Percentiles rank a stretch among this genome's conserved stretches.
These are phyloP conservation scores for Xestoiulus laeticollis DNA, from an alignment of 2,888 invertebrate species.

Conservation along the genomic window DNA sequence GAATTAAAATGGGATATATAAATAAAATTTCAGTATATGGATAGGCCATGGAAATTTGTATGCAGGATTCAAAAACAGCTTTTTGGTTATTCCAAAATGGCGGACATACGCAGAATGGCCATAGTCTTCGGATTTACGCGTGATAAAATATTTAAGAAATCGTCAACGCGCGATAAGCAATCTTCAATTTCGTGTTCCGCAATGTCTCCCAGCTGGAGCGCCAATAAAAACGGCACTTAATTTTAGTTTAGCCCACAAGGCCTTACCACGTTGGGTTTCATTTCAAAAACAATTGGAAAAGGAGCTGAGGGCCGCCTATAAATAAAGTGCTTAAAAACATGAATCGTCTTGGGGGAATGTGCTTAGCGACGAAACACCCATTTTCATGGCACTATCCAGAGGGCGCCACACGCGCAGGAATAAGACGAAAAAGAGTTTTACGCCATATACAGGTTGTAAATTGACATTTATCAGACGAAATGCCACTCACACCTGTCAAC, in stretches of 20 bases:
- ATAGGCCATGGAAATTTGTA: no score
- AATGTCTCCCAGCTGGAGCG: constrained; percentile 26
- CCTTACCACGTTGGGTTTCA: constrained; percentile 11
- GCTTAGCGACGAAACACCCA: not conserved
- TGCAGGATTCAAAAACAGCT: no score
- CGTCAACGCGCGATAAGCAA: not conserved
- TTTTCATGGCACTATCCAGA: not conserved
- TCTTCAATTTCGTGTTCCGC: constrained; percentile 10
- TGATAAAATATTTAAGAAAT: not conserved
- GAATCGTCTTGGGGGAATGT: not conserved
- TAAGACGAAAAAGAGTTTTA: not conserved
- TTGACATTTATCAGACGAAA: not conserved
- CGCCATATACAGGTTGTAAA: not conserved
- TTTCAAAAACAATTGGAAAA: constrained; percentile 11
- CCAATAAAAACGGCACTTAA: constrained; percentile 8
- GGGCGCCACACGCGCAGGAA: not conserved
- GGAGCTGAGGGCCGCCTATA: not conserved
- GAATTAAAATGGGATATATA: no score
- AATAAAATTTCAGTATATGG: no score
- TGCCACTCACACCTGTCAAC: not conserved
- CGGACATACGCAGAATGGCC: no score
- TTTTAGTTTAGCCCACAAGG: constrained; percentile 26
- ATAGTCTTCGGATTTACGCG: not conserved
- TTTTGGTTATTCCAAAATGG: no score
- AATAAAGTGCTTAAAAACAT: constrained; percentile 17